Percentiles rank a stretch among this genome's conserved stretches.
Conservation (phyloP, 1,140 invertebrate species). For the Goniozus legneri region DNA sequence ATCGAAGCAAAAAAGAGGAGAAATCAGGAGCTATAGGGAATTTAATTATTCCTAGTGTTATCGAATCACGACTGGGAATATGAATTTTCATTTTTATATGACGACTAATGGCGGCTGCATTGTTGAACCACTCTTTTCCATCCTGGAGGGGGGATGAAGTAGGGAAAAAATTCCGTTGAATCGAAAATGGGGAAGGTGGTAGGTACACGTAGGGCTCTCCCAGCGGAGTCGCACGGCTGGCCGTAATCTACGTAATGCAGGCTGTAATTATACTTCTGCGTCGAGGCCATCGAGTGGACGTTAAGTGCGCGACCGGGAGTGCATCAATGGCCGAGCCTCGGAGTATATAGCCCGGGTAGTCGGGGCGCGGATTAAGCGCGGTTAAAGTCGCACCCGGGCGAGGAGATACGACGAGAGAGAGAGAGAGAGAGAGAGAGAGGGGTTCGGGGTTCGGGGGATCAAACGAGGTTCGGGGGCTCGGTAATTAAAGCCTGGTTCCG, state of each 20-base stretch:
- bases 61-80: background rate
- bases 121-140: too few relatives aligned
- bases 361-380: too few relatives aligned
- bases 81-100: conserved; percentile 2
- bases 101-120: too few relatives aligned
- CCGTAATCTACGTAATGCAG: conserved; percentile 3
- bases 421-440: conserved; percentile 7
- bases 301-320: conserved; percentile 8
- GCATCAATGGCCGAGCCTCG: conserved; percentile 1
- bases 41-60: conserved; percentile 13
- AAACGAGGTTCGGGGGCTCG: conserved; percentile 15
- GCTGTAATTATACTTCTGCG: conserved; percentile 10
- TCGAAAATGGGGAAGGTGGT: too few relatives aligned
- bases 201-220: too few relatives aligned
- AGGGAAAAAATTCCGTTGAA: too few relatives aligned
- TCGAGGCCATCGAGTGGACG: conserved; percentile 10
- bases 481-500: conserved; percentile 23
- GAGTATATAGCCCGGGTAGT: conserved; percentile 14
- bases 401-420: conserved; percentile 1
- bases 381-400: too few relatives aligned
- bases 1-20: too few relatives aligned
- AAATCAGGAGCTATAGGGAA: too few relatives aligned
- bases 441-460: conserved; percentile 13
- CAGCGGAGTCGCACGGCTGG: too few relatives aligned
- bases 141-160: too few relatives aligned